Conservation (phyloP, 2,113 vertebrate genomes). For the Junco hyemalis region DNA sequence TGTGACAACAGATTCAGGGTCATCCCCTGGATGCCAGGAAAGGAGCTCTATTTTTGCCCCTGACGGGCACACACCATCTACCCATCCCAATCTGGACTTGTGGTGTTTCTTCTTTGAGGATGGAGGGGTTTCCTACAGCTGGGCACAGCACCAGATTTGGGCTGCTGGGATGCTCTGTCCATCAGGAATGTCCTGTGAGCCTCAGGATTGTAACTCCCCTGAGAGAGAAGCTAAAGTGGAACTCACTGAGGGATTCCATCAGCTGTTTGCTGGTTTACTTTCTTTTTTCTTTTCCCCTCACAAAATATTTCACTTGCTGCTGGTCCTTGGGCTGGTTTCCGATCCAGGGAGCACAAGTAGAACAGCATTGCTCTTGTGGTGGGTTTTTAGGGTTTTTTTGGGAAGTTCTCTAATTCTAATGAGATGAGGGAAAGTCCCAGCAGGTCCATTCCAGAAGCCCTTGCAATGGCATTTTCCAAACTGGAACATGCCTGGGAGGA, state of each 20-base stretch:
- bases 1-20: neutral
- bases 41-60: too few species aligned
- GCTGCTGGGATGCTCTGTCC: rapidly evolving
- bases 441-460: neutral
- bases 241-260: neutral
- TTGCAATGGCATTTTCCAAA: neutral
- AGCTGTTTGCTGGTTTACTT: neutral
- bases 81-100: neutral
- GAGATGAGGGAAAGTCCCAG: neutral
- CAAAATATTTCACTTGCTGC: neutral
- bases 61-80: rapidly evolving
- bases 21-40: neutral
- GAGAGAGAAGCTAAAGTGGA: neutral
- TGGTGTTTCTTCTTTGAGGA: neutral
- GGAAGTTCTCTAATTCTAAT: neutral
- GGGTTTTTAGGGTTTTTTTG: rapidly evolving
- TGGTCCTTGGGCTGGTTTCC: neutral
- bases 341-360: rapidly evolving
- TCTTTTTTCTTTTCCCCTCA: neutral
- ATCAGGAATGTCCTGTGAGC: rapidly evolving
- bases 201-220: neutral
- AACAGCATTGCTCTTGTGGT: neutral
- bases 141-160: neutral
- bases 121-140: neutral
- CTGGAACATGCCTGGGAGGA: neutral